Evolutionary conservation across 1,140 invertebrate genomes (phyloP).

Genomic region (Brachionus paranguensis): DNA sequence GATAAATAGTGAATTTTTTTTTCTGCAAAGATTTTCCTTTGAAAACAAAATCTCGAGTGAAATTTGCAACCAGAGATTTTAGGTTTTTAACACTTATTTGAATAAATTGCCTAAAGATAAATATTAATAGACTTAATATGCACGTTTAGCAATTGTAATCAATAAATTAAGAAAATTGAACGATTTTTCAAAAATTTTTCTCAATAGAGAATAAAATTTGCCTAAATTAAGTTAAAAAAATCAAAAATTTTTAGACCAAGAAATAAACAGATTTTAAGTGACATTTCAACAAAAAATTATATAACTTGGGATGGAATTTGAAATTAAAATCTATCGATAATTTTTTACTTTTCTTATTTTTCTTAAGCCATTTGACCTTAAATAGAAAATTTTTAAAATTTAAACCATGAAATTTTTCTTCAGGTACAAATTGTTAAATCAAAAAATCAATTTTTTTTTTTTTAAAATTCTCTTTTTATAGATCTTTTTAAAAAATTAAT

Average conservation of each 20-base stretch:
- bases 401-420: background rate
- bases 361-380: background rate
- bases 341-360: background rate
- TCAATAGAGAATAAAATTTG: background rate
- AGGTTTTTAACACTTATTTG: background rate
- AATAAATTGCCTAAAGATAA: slow-evolving; percentile 1
- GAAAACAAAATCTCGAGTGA: background rate
- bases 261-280: background rate
- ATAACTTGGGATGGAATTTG: background rate
- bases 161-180: background rate
- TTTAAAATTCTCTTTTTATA: too few relatives aligned
- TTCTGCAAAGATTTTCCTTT: background rate
- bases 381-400: background rate
- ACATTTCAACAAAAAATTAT: background rate
- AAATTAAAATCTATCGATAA: background rate
- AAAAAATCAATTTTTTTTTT: too few relatives aligned
- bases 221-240: background rate
- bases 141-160: background rate
- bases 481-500: too few relatives aligned
- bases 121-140: background rate
- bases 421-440: background rate
- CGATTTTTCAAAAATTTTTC: background rate
- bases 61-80: background rate
- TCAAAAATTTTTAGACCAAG: background rate
- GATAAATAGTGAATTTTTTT: background rate